These are phyloP conservation scores for Microctonus aethiopoides DNA, from an alignment of 2,888 invertebrate genomes.

Conservation along the genomic window DNA sequence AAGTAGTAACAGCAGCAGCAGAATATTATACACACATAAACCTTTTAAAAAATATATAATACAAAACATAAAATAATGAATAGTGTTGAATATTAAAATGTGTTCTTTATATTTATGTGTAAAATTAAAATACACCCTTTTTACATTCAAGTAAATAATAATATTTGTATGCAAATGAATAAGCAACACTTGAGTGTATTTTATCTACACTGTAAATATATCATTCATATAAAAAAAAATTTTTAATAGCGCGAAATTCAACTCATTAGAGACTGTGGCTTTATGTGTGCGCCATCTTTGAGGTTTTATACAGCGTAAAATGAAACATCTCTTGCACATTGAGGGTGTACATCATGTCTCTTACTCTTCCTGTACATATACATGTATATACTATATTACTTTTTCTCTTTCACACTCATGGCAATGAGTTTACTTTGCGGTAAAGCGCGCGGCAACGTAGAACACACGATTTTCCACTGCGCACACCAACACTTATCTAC, in stretches of 20 bases:
- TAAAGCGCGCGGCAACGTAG: conserved; percentile 17
- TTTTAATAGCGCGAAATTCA: conserved; percentile 56
- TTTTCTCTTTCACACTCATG: conserved; percentile 10
- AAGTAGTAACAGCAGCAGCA: too few species aligned
- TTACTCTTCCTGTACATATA: conserved; percentile 2
- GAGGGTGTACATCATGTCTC: not conserved
- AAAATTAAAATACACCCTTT: not conserved
- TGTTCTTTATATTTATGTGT: not conserved
- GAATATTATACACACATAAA: too few species aligned
- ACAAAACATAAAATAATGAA: too few species aligned
- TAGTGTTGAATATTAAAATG: too few species aligned
- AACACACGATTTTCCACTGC: conserved; percentile 22
- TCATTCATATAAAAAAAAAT: not conserved
- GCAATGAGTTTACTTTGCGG: conserved; percentile 26
- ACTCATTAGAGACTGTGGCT: conserved; percentile 64
- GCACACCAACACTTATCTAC: not conserved
- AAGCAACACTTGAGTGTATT: not conserved
- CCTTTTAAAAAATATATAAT: too few species aligned
- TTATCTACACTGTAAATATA: not conserved
- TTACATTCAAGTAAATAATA: not conserved
- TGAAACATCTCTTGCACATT: conserved; percentile 47
- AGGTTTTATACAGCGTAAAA: conserved; percentile 56
- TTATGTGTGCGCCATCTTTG: conserved; percentile 56
- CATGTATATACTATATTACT: not conserved
- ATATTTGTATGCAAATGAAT: not conserved